Evolutionary conservation across 2,113 vertebrate genomes (phyloP).

Genomic region (Gallinago undulata): DNA sequence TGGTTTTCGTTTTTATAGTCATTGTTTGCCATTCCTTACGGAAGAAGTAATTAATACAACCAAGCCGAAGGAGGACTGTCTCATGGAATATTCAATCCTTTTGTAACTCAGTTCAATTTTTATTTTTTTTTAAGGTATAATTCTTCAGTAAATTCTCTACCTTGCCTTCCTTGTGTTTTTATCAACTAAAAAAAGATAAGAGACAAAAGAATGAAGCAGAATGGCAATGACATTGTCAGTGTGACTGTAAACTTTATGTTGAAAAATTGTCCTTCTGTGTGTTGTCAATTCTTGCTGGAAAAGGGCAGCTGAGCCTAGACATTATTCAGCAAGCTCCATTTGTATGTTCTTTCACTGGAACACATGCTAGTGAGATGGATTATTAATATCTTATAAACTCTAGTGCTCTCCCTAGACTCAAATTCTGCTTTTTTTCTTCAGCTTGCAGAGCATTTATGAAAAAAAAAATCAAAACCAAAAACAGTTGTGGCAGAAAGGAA

Average conservation of each 20-base stretch:
- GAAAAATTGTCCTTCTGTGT: constrained; percentile 41
- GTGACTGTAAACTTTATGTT: constrained; percentile 21
- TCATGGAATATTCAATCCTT: neutral
- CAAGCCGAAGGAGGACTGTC: neutral
- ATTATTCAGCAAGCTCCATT: constrained; percentile 36
- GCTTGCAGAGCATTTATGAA: neutral
- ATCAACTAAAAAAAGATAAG: constrained; percentile 3
- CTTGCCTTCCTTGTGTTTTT: neutral
- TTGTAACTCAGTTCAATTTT: neutral
- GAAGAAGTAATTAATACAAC: constrained; percentile 55
- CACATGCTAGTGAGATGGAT: constrained; percentile 1
- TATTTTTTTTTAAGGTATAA: neutral
- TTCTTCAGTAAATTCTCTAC: neutral
- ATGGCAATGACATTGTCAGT: constrained; percentile 38
- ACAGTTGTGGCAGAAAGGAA: neutral
- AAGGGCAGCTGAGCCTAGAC: constrained; percentile 41
- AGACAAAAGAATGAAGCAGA: constrained; percentile 31
- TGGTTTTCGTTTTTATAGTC: neutral
- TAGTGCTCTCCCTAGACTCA: neutral
- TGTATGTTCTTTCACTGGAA: constrained; percentile 18
- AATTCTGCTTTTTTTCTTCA: constrained; percentile 2
- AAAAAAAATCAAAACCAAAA: neutral
- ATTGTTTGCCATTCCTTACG: neutral
- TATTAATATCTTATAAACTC: constrained; percentile 41
- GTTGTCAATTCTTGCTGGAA: constrained; percentile 22